Evolutionary conservation across 2,797 vertebrate genomes (phyloP), one percentile per base, ranked within the genome.

Genomic region (Arrhamphus sclerolepis): DNA sequence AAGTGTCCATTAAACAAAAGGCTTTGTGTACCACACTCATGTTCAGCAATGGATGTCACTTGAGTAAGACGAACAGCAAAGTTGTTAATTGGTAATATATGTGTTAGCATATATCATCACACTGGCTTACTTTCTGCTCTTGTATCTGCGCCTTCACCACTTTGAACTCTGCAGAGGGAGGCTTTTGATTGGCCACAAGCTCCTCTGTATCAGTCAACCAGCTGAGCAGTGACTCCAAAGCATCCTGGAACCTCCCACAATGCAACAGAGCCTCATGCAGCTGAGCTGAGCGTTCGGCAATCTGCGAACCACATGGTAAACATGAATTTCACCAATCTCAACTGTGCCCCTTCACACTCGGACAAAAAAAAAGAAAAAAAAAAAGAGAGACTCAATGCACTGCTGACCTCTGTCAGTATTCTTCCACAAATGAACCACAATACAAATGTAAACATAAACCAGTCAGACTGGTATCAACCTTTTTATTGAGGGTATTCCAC

Each of bases 61-160:
- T 78, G 75, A 78, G 72, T 20, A 40, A 72, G 72, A 87, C 63
- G 34, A 72, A 85, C 57, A 66, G 55, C 11, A 10, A 46, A 65
- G 34, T 53, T 44, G 20, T 34, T 19, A 44, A 44, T 19, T 21
- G 20, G 20, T 20, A 10, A 18, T 18, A 44, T 10, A 10, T 20
- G 42, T 21, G 18, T 44, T 34, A 10, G 11, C 31, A 3, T 34
- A 3, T 11, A 34, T 34, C 31, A 34, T 34, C 31, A 34, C 31
- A 34, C 10, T 6, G 1, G 78, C 89, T 91, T 89, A 98, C 97
- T 91, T 98, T 99, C 83, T 99, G 98, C 80, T 99, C 98, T 82
- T 99, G 97, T 87, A 99, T 98, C 89, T 99, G 97, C 46, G 98
- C 98, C 85, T 98, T 99, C 62, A 99, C 97, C 54, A 99, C 98